Conservation (phyloP, 2,113 vertebrate genomes). For the Syngnathus typhle region DNA sequence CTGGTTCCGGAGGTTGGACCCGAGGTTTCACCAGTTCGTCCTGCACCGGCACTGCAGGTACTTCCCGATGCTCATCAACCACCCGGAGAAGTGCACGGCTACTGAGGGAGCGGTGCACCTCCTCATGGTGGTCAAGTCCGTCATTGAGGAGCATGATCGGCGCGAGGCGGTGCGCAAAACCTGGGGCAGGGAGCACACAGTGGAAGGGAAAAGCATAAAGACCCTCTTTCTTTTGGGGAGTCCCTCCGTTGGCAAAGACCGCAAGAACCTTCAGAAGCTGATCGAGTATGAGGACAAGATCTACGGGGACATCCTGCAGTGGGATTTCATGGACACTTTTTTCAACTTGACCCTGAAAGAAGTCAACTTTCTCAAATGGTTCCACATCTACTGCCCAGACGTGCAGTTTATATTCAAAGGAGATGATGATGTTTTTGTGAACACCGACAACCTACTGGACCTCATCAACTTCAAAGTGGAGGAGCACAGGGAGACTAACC, state of each 20-base stretch:
- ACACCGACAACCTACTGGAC: conserved; percentile 75
- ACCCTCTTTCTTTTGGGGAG: conserved; percentile 74
- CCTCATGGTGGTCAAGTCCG: conserved; percentile 75
- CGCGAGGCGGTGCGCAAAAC: conserved; percentile 72
- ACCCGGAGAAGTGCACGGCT: conserved; percentile 71
- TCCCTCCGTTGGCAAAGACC: conserved; percentile 66
- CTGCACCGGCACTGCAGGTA: conserved; percentile 74
- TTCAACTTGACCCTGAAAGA: conserved; percentile 77
- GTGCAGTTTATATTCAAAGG: conserved; percentile 77
- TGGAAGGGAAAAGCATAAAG: conserved; percentile 59
- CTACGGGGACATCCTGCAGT: conserved; percentile 77
- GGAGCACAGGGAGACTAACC: conserved; percentile 39
- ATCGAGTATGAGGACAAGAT: conserved; percentile 72
- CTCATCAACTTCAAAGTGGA: conserved; percentile 61
- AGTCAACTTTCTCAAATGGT: conserved; percentile 79
- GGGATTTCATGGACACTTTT: conserved; percentile 82
- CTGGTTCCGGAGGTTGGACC: conserved; percentile 69
- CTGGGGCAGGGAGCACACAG: conserved; percentile 65
- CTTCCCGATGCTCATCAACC: conserved; percentile 75
- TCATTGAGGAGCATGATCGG: conserved; percentile 74
- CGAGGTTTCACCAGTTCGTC: conserved; percentile 73
- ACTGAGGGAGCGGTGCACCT: conserved; percentile 57
- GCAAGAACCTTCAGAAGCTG: conserved; percentile 71
- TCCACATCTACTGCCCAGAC: conserved; percentile 65
- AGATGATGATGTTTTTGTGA: conserved; percentile 81